Evolutionary conservation across 2,113 vertebrate species (phyloP), one percentile per base, ranked within the genome.

Genomic region (Poecile atricapillus): DNA sequence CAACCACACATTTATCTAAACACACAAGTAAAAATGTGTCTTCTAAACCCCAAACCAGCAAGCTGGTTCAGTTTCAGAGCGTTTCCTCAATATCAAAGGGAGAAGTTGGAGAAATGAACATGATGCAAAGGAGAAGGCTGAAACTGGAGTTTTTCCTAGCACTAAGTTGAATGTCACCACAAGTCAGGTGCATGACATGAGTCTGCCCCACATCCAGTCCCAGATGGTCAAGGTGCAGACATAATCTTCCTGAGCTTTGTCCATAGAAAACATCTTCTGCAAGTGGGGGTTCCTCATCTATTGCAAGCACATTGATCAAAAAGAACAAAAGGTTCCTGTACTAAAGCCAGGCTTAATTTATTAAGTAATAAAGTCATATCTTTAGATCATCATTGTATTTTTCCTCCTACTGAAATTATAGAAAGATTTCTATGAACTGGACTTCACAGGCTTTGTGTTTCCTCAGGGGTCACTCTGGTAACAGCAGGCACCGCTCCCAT

Each of bases 71-170:
- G 69, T 79, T 95, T 93, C 90, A 91, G 53, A 69, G 31, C 24
- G 56, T 89, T 74, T 94, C 44, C 19, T 58, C 94, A 62, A 77
- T 91, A 90, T 65, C 86, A 96, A 79, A 90, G 23, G 46, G 71
- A 49, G 59, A 93, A 91, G 71, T 10, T 76, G 67, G 77, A 93
- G 87, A 93, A 91, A 93, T 47, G 0, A 67, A 11, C 15, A 49
- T 71, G 15, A 86, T 60, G 52, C 33, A 55, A 94, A 64, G 67
- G 95, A 70, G 52, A 71, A 3, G 64, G 64, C n/a, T 33, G 24
- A 71, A 86, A 47, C 22, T 31, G 24, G 59, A 56, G 20, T 19
- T 83, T 70, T 74, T 58, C 76, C 52, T 50, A 71, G 87, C 24
- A 8, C 50, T 35, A 87, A 96, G 41, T 58, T 96, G 75, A 91